Evolutionary conservation across 2,888 invertebrate genomes (phyloP).

Genomic region (Elegia similella): DNA sequence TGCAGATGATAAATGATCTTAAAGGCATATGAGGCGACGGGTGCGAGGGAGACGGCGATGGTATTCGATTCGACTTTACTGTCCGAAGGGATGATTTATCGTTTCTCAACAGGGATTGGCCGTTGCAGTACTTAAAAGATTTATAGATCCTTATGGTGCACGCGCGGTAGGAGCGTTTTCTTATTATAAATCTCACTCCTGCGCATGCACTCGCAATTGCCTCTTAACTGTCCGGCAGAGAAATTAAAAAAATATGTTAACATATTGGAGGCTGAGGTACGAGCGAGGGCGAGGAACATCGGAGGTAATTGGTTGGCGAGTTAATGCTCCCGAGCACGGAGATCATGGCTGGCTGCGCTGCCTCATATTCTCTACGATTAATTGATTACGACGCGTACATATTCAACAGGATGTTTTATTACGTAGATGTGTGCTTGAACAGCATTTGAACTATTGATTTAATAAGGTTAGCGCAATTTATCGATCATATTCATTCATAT

Average conservation of each 20-base stretch:
- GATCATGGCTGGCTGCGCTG: slow-evolving; percentile 27
- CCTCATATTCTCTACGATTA: slow-evolving; percentile 24
- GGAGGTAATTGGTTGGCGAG: slow-evolving; percentile 62
- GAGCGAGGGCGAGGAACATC: slow-evolving; percentile 44
- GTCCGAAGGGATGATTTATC: slow-evolving; percentile 78
- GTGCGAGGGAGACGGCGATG: slow-evolving; percentile 63
- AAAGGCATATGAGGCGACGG: slow-evolving; percentile 43
- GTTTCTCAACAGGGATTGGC: slow-evolving; percentile 81
- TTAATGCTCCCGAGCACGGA: slow-evolving; percentile 54
- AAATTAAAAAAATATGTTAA: slow-evolving; percentile 79
- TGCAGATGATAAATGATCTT: slow-evolving; percentile 77
- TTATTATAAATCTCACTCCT: slow-evolving; percentile 80
- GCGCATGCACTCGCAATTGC: slow-evolving; percentile 71
- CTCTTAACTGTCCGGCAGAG: slow-evolving; percentile 63
- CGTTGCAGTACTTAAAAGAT: slow-evolving; percentile 77
- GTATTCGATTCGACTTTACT: slow-evolving; percentile 63
- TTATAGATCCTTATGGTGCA: slow-evolving; percentile 77
- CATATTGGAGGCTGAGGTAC: slow-evolving; percentile 60
- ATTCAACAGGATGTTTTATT: slow-evolving; percentile 17
- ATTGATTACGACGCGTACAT: slow-evolving; percentile 31
- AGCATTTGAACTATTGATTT: slow-evolving; percentile 4
- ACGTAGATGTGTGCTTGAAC: background rate
- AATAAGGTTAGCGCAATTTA: slow-evolving; percentile 2
- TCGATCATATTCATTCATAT: background rate
- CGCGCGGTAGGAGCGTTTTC: slow-evolving; percentile 80